A percentile compares a stretch with the other conserved stretches of the same genome.
phyloP scores from a whole-genome alignment of 2,113 vertebrate species.

The Tachysurus fulvidraco region DNA sequence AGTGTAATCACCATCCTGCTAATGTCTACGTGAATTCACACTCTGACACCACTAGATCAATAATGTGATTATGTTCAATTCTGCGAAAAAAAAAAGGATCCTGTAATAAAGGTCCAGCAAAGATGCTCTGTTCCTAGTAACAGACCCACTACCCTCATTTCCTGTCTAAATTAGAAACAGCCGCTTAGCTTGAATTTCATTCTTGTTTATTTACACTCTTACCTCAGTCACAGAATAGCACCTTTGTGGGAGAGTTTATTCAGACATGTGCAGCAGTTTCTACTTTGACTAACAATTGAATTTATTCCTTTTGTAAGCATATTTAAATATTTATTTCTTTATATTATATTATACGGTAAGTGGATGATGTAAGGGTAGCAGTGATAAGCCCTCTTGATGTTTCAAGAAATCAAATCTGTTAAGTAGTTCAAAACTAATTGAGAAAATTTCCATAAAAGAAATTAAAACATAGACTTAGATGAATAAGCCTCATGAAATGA shows the following conservation, averaged over 20 bases:
- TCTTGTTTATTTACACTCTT: slow-evolving; percentile 25
- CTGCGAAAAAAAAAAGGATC: not conserved
- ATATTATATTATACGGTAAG: not conserved
- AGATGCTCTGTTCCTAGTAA: not conserved
- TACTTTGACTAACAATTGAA: not conserved
- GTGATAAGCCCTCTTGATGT: not conserved
- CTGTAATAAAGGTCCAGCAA: not conserved
- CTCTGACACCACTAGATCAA: slow-evolving; percentile 34
- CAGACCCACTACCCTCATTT: slow-evolving; percentile 42
- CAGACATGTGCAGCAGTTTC: not conserved
- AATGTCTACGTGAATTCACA: not conserved
- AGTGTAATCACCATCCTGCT: slow-evolving; percentile 17
- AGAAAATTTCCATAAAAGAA: too few relatives aligned
- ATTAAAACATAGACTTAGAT: not conserved
- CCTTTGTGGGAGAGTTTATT: slow-evolving; percentile 27
- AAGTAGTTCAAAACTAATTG: too few relatives aligned
- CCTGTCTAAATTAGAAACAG: slow-evolving; percentile 38
- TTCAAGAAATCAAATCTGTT: not conserved
- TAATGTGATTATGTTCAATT: slow-evolving; percentile 36
- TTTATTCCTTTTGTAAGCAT: slow-evolving; percentile 4
- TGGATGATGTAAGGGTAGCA: not conserved
- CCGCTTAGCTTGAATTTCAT: slow-evolving; percentile 29
- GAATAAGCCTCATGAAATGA: not conserved
- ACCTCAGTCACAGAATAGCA: not conserved
- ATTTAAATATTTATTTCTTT: not conserved